These are phyloP conservation scores for Phalacrocorax brasilianus DNA, from an alignment of 2,113 vertebrate genomes.

Conservation along the genomic window DNA sequence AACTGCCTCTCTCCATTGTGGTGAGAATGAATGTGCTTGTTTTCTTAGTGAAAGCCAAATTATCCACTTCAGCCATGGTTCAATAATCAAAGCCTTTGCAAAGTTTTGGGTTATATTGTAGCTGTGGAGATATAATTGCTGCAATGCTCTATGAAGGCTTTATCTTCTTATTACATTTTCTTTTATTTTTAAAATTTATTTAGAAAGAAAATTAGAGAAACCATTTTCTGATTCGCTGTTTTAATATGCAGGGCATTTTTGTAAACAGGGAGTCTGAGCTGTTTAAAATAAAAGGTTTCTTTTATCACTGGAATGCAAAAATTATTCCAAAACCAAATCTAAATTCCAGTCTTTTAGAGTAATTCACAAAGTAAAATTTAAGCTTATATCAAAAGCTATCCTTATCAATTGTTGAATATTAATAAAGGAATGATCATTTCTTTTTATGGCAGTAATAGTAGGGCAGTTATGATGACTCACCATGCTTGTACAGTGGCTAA, in stretches of 20 bases:
- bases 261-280: background rate
- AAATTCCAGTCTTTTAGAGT: background rate
- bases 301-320: background rate
- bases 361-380: background rate
- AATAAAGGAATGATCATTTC: background rate
- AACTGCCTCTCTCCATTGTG: conserved; percentile 90
- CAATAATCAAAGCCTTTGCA: conserved; percentile 90
- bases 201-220: conserved; percentile 64
- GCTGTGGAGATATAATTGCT: conserved; percentile 83
- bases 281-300: background rate
- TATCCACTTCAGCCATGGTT: conserved; percentile 90
- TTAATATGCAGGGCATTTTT: background rate
- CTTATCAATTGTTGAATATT: background rate
- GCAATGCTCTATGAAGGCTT: conserved; percentile 73
- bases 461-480: background rate
- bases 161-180: conserved; percentile 76
- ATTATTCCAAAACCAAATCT: background rate
- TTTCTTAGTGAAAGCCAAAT: conserved; percentile 90
- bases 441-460: background rate
- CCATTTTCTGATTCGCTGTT: conserved; percentile 53
- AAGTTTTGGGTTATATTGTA: conserved; percentile 86
- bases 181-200: conserved; percentile 63
- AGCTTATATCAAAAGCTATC: background rate
- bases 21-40: conserved; percentile 91
- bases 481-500: background rate